Percentiles rank a stretch among this genome's conserved stretches.
Evolutionary conservation across 2,888 invertebrate genomes (phyloP).

Genomic region (Noctua janthina): DNA sequence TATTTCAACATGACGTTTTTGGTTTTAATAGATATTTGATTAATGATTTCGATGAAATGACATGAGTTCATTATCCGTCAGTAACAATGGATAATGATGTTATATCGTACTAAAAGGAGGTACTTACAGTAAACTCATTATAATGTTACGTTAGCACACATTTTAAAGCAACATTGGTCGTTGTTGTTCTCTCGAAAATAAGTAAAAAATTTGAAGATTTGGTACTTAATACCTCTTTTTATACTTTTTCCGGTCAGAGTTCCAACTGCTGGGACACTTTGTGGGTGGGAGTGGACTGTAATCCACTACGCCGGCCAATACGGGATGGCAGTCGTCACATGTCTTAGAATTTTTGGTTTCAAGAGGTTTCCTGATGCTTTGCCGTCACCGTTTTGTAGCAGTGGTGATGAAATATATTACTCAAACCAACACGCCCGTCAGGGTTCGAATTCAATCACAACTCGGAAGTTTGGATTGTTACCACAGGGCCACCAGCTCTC

Average conservation of each 20-base stretch:
- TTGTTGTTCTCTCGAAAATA: neutral
- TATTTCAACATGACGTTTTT: slow-evolving; percentile 17
- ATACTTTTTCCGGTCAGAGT: neutral
- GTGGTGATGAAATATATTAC: neutral
- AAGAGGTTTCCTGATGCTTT: neutral
- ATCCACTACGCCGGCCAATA: neutral
- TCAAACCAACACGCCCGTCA: neutral
- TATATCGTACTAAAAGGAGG: slow-evolving; percentile 1
- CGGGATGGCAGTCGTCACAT: neutral
- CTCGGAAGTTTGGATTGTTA: neutral
- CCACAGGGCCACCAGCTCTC: neutral
- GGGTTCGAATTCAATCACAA: neutral
- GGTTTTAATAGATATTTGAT: slow-evolving; percentile 18
- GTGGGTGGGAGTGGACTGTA: neutral
- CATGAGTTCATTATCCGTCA: neutral
- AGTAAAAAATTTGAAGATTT: neutral
- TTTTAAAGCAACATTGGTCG: neutral
- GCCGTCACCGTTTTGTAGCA: neutral
- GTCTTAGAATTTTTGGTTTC: neutral
- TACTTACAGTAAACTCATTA: slow-evolving; percentile 15
- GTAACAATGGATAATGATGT: slow-evolving; percentile 23
- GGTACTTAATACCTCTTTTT: neutral
- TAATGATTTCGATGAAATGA: slow-evolving; percentile 38
- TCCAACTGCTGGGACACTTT: neutral
- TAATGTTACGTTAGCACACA: neutral